Evolutionary conservation across 2,797 vertebrate genomes (phyloP), one percentile per base, ranked within the genome.

Genomic region (Echeneis naucrates): DNA sequence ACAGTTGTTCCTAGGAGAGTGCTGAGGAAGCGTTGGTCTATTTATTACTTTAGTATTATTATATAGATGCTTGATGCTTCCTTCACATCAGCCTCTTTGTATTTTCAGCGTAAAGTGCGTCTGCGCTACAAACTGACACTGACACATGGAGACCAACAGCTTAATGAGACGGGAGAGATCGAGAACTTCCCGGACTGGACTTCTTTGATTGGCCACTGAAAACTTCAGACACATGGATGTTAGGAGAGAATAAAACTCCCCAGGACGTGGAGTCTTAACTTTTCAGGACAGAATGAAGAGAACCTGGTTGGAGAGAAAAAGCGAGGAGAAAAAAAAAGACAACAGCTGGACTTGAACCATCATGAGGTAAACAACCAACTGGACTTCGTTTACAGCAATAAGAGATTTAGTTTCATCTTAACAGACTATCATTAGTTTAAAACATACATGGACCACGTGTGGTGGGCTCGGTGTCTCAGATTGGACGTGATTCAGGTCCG

Each of bases 101-200:
- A 17, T 14, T 50, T 14, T 55, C 9, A 97, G 97, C 80, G 83
- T 66, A 93, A 92, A 16, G 44, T 96, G 62, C 94, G 92, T 2
- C 85, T 98, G 52, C 91, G 94, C 63, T 97, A 95, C 90, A 95
- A 91, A 42, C 84, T 98, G 79, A 78, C 35, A 0, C 95, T 96
- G 92, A 94, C 35, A 0, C 95, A 95, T 0, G 95, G 95, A 0
- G 27, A 71, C 53, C 92, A 92, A 66, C 89, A 70, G 40, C 85
- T 94, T 81, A 84, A 68, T 0, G 87, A 96, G 81, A 90, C 71
- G 4, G 95, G 94, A 80, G 95, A 96, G 72, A 84, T 96, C 4
- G 83, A 94, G 10, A 87, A 85, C 77, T 95, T 97, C 50, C 96
- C 96, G 0, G 89, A 93, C 51, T 92, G 93, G 85, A 87, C 78